Percentiles rank a stretch among this genome's conserved stretches.
phyloP scores from a whole-genome alignment of 2,113 vertebrate species.

The Phoenicopterus ruber region DNA sequence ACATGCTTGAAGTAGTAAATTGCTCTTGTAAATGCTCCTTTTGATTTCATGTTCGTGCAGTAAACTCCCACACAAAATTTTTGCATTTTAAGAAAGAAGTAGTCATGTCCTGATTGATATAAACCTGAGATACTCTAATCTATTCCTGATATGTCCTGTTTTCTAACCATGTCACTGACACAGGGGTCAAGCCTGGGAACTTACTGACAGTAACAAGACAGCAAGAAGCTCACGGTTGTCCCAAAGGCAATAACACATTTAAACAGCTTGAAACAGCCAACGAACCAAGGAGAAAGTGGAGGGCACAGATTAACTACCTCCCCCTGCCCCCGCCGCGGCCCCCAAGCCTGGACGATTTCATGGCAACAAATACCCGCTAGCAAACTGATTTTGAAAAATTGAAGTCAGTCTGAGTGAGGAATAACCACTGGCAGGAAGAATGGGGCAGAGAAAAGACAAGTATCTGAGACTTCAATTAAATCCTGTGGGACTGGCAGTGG shows the following conservation, averaged over 20 bases:
- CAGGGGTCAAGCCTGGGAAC: background rate
- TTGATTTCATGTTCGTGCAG: background rate
- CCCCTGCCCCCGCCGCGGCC: no score
- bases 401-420: background rate
- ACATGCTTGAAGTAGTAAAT: slow-evolving; percentile 64
- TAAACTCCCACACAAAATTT: slow-evolving; percentile 2
- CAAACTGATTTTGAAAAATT: background rate
- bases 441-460: background rate
- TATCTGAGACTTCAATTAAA: background rate
- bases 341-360: background rate
- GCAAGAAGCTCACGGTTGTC: background rate
- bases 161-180: background rate
- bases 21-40: slow-evolving; percentile 66
- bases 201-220: background rate
- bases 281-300: background rate
- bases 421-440: background rate
- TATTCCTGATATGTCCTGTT: background rate
- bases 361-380: background rate
- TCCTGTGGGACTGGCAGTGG: background rate
- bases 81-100: background rate
- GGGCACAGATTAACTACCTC: background rate
- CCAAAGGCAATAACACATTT: background rate
- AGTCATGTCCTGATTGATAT: background rate
- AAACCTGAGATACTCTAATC: background rate
- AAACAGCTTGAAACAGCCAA: background rate